Evolutionary conservation across 2,113 vertebrate species (phyloP).

Genomic region (Alexandromys fortis): DNA sequence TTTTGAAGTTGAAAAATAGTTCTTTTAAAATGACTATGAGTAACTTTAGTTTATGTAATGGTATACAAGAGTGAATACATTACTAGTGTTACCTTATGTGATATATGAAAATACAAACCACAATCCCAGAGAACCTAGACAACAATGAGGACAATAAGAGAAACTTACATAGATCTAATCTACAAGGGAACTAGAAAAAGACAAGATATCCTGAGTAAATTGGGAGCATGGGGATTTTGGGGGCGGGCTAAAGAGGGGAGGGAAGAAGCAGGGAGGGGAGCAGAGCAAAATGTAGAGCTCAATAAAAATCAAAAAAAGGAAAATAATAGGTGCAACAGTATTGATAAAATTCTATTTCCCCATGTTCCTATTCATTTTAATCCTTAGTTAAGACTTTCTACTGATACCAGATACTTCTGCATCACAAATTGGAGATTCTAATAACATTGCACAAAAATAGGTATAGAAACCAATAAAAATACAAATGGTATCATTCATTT

Average conservation of each 20-base stretch:
- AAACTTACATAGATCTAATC: too few relatives aligned
- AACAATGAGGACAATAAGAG: too few relatives aligned
- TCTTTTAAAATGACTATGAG: constrained; percentile 62
- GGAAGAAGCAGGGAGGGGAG: too few relatives aligned
- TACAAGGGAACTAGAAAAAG: too few relatives aligned
- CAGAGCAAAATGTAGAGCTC: too few relatives aligned
- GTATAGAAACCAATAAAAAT: constrained; percentile 27
- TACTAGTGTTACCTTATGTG: constrained; percentile 13
- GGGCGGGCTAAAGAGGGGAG: too few relatives aligned
- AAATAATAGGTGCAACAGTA: constrained; percentile 51
- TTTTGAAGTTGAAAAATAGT: constrained; percentile 60
- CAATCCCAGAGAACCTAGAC: too few relatives aligned
- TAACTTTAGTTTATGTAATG: constrained; percentile 48
- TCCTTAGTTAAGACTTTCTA: constrained; percentile 26
- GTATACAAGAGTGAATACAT: constrained; percentile 17
- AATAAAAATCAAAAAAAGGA: not conserved
- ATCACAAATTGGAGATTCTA: constrained; percentile 36
- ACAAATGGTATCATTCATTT: constrained; percentile 34
- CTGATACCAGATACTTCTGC: constrained; percentile 24
- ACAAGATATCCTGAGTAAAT: too few relatives aligned
- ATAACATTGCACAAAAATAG: not conserved
- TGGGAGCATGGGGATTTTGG: too few relatives aligned
- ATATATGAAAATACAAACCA: constrained; percentile 17
- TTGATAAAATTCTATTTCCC: constrained; percentile 26
- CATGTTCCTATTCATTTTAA: constrained; percentile 51